These are phyloP conservation scores for Eucriotettix oculatus DNA, from an alignment of 2,888 invertebrate genomes.

Conservation along the genomic window DNA sequence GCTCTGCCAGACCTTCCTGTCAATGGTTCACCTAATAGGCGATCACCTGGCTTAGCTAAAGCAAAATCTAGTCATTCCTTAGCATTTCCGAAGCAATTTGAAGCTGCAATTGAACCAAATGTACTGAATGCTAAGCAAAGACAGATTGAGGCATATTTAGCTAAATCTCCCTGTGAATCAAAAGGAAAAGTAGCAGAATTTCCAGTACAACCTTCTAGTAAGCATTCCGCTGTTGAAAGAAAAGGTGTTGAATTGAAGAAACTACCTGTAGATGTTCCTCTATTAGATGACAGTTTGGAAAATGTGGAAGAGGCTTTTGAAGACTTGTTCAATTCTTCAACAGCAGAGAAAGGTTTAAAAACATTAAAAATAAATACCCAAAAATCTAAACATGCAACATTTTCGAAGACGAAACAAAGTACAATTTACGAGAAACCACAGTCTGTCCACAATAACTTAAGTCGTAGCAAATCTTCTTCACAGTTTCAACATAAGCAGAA, in stretches of 20 bases:
- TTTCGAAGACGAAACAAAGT: background rate
- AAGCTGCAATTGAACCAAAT: slow-evolving; percentile 55
- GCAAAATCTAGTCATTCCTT: slow-evolving; percentile 61
- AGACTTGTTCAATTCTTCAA: slow-evolving; percentile 47
- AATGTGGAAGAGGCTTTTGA: slow-evolving; percentile 82
- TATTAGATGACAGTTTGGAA: slow-evolving; percentile 25
- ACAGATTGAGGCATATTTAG: slow-evolving; percentile 57
- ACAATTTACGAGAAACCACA: background rate
- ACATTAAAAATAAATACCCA: background rate
- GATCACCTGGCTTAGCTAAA: slow-evolving; percentile 25
- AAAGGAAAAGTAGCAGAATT: slow-evolving; percentile 1
- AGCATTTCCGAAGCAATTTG: slow-evolving; percentile 60
- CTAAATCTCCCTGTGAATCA: slow-evolving; percentile 6
- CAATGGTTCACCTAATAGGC: slow-evolving; percentile 13
- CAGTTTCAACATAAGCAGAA: slow-evolving; percentile 12
- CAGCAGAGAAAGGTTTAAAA: slow-evolving; percentile 9
- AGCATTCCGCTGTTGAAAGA: background rate
- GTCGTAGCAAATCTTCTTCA: slow-evolving; percentile 6
- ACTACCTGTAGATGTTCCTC: slow-evolving; percentile 1
- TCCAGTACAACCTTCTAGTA: background rate
- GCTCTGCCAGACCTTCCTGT: slow-evolving; percentile 14
- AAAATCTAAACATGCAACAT: slow-evolving; percentile 1
- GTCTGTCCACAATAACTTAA: background rate
- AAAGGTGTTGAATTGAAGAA: background rate
- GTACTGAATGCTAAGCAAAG: slow-evolving; percentile 50